Base-by-base conservation (phyloP, 1,140 invertebrate genomes). In the Heliconius hewitsoni region DNA sequence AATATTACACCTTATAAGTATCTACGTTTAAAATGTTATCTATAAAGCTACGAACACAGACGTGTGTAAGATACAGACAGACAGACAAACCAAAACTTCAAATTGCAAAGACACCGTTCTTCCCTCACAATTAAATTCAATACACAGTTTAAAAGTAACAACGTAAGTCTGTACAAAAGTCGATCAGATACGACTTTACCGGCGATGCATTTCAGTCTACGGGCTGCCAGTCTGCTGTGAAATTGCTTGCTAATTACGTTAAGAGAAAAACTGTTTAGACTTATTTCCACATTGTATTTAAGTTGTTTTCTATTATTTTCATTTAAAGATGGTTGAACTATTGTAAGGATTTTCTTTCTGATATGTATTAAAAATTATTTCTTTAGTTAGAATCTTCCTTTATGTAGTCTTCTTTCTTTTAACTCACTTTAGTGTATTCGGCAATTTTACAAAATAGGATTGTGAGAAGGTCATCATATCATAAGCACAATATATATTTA, bases 211-310 rank as follows among this genome's bases (percentile, higher is more conserved):
- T 76, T 71, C 30, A 71, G 74, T 66, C 30, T 78, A 80, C 78
- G 73, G 52, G 73, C 78, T 79, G 77, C 80, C 34, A 66, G 66
- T 71, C 79, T 77, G 83, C 74, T 76, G 70, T 83, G 77, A 82
- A 83, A 82, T 85, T 76, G 82, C 74, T 66, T 70, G 70, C 76
- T 85, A 80, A 85, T 85, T 82, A 66, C 73, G 78, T 83, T 83
- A 85, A 80, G 76, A 50, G 74, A 83, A 60, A 76, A 66, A 74
- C 74, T 80, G 74, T 76, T 80, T 52, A 55, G 74, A 76, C 57
- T 73, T 77, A 73, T 73, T 76, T 60, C 60, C 27, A 66, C 11
- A 27, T 30, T 66, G 19, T 66, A 66, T 66, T 27, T 66, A 27
- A 27, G 4, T 66, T 52, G 57, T 66, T 76, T 74, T 46, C 19